A percentile compares a stretch with the other conserved stretches of the same genome.
These are phyloP conservation scores for Eonycteris spelaea DNA, from an alignment of 2,113 vertebrate genomes.

Conservation along the genomic window DNA sequence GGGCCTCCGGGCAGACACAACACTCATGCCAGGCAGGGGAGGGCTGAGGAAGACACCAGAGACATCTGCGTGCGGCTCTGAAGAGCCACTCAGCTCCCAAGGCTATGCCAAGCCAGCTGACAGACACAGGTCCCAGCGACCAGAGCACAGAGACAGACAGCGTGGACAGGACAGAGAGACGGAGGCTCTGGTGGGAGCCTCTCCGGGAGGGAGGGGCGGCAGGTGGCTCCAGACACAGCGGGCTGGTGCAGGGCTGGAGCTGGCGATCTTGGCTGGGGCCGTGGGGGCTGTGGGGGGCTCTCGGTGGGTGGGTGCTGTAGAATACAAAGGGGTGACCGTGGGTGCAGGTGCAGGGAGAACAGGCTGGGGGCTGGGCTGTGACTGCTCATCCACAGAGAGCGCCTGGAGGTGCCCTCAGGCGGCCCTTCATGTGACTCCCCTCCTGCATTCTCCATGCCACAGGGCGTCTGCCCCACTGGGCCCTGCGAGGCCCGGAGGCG, in stretches of 20 bases:
- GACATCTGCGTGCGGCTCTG: neutral
- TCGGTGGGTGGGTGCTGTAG: accelerated
- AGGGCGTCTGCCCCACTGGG: too few species aligned
- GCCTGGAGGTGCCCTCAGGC: neutral
- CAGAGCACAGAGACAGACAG: conserved; percentile 39
- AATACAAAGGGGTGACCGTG: neutral
- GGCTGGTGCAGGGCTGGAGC: neutral
- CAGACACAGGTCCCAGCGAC: neutral
- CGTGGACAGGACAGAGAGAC: conserved; percentile 35
- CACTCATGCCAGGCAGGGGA: neutral
- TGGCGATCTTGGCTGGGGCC: neutral
- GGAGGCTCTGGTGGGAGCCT: neutral
- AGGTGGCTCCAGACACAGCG: neutral
- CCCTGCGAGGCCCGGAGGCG: too few species aligned
- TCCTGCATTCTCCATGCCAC: too few species aligned
- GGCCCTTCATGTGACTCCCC: too few species aligned
- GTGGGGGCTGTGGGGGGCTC: neutral
- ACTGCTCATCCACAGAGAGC: neutral
- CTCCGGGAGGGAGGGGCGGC: neutral
- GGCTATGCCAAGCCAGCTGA: conserved; percentile 21
- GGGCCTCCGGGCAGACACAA: neutral
- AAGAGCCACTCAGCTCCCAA: neutral
- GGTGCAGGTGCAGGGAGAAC: neutral
- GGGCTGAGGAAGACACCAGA: neutral
- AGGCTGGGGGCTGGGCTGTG: neutral